A percentile compares a stretch with the other conserved stretches of the same genome.
These are phyloP conservation scores for Diabrotica balteata DNA, from an alignment of 2,888 invertebrate genomes.

Conservation along the genomic window DNA sequence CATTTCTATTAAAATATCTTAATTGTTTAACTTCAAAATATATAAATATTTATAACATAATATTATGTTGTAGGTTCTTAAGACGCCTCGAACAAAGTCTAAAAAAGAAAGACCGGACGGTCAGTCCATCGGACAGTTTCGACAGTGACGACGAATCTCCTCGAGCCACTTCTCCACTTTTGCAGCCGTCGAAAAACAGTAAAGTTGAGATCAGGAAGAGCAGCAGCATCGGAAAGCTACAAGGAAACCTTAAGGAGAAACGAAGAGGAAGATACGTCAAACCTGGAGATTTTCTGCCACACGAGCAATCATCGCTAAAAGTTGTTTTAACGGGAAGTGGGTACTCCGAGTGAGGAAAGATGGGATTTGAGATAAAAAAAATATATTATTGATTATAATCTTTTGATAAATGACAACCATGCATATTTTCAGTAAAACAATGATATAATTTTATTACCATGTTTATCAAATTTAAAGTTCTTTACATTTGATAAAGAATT, in stretches of 20 bases:
- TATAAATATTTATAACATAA: too few species aligned
- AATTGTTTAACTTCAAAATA: too few species aligned
- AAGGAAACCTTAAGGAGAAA: constrained; percentile 42
- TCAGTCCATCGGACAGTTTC: constrained; percentile 61
- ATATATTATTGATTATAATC: too few species aligned
- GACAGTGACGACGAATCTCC: constrained; percentile 68
- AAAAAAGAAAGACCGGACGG: constrained; percentile 69
- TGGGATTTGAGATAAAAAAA: too few species aligned
- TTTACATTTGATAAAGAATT: too few species aligned
- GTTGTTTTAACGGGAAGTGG: constrained; percentile 54
- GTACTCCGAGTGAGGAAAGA: constrained; percentile 50
- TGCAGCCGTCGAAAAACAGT: constrained; percentile 57
- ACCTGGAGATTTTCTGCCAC: constrained; percentile 50
- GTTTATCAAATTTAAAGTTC: too few species aligned
- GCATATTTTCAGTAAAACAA: too few species aligned
- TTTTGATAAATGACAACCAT: too few species aligned
- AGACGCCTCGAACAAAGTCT: constrained; percentile 75
- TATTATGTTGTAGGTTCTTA: constrained; percentile 65
- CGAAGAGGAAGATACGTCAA: constrained; percentile 51
- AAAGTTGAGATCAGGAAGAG: constrained; percentile 59
- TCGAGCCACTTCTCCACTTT: constrained; percentile 70
- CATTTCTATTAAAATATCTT: too few species aligned
- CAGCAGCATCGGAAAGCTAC: constrained; percentile 57
- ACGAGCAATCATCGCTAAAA: constrained; percentile 51
- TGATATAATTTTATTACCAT: too few species aligned